Evolutionary conservation across 2,797 vertebrate genomes (phyloP).

Genomic region (Glyptemys insculpta): DNA sequence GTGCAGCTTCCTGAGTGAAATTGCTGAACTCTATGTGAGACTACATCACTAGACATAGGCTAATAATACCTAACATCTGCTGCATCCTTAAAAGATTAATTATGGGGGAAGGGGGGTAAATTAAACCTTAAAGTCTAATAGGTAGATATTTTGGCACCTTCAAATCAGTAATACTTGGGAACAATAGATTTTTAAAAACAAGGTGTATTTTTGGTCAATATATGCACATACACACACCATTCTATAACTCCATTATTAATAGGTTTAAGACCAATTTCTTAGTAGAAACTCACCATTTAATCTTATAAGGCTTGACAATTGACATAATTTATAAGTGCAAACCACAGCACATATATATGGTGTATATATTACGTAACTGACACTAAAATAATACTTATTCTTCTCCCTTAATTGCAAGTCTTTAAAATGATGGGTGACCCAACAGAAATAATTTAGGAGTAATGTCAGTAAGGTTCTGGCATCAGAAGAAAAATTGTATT

Average conservation of each 20-base stretch:
- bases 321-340: conserved; percentile 72
- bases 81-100: background rate
- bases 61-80: background rate
- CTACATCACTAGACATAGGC: rapidly evolving
- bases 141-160: background rate
- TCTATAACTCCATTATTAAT: conserved; percentile 49
- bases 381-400: conserved; percentile 15
- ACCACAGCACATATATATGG: conserved; percentile 65
- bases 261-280: conserved; percentile 36
- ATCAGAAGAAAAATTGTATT: conserved; percentile 50
- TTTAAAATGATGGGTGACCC: conserved; percentile 44
- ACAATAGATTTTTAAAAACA: background rate
- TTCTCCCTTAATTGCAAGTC: background rate
- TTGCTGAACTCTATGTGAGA: background rate
- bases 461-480: conserved; percentile 60
- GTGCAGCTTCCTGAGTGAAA: conserved; percentile 51
- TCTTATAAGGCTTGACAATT: conserved; percentile 70
- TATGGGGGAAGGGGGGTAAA: background rate
- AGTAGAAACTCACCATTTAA: conserved; percentile 63
- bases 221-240: background rate
- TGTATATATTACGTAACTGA: conserved; percentile 66
- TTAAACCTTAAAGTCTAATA: rapidly evolving
- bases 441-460: conserved; percentile 59
- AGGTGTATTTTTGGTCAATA: background rate
- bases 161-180: background rate